Evolutionary conservation across 2,113 vertebrate genomes (phyloP), one percentile per base, ranked within the genome.

Genomic region (Anolis carolinensis): DNA sequence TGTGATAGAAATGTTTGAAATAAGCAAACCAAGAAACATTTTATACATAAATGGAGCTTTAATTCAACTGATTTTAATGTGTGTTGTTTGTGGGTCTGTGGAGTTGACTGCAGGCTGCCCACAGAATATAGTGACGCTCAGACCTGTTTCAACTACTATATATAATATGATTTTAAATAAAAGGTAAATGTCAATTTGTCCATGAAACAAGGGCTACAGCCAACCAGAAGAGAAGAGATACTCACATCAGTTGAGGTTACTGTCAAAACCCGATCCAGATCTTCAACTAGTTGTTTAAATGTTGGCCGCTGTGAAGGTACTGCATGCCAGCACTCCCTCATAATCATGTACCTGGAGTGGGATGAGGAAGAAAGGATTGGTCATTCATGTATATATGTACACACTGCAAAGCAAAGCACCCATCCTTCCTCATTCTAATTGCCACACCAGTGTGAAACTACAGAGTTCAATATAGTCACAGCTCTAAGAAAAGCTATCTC

Each of bases 291-390:
- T 96, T 99, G 98, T 92, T 98, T 98, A 96, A 99, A 99, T 81
- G 98, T 99, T 20, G 99, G 99, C 27, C 98, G 95, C 95, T 99
- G 99, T 0, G 98, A 98, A 1, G 99, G 98, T 70, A 98, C 97
- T 0, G 98, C 98, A 0, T 99, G 98, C 99, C 99, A 99, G 90
- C 98, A 99, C 93, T 99, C 98, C 48, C 98, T 95, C 98, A 99
- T 99, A 93, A 99, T 98, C 98, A 98, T 98, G 95, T 99, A 99
- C 95, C 99, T 99, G 95, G 0, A 18, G 8, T 4, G 59, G 73
- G 4, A 32, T 16, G 18, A 14, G 48, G 32, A 59, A 67, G 80
- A 63, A 13, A 20, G 74, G 23, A 8, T 34, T 36, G n/a, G 13
- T 62, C n/a, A 59, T n/a, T n/a, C n/a, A n/a, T n/a, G n/a, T n/a